Conservation (phyloP, 2,888 invertebrate genomes). For the Sipha maydis region DNA sequence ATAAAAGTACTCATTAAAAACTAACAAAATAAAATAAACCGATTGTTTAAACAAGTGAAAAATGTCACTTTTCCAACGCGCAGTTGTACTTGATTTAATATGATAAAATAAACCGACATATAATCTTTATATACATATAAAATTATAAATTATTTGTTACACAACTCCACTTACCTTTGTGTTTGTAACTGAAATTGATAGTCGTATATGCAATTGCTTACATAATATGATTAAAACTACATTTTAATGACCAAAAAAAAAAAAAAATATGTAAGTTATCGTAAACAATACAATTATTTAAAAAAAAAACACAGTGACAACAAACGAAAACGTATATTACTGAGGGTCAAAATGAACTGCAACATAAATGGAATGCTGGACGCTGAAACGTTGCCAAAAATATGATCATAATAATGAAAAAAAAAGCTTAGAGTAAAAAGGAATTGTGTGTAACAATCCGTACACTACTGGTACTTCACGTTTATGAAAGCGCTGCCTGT, state of each 20-base stretch:
- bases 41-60: no score
- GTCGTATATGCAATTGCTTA: neutral
- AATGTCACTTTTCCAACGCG: no score
- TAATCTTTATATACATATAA: neutral
- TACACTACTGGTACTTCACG: constrained; percentile 26
- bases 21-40: no score
- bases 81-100: neutral
- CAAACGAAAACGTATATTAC: constrained; percentile 30
- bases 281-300: neutral
- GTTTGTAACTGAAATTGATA: neutral
- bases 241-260: neutral
- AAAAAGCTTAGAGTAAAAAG: constrained; percentile 22
- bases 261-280: neutral
- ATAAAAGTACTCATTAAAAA: no score
- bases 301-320: neutral
- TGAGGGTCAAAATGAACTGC: constrained; percentile 34
- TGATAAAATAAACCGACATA: neutral
- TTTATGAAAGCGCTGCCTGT: constrained; percentile 31
- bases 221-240: neutral
- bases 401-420: constrained; percentile 36
- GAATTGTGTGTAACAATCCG: constrained; percentile 4
- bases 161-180: neutral
- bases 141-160: neutral
- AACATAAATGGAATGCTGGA: constrained; percentile 35
- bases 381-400: constrained; percentile 47